Evolutionary conservation across 2,113 vertebrate species (phyloP).

Genomic region (Perognathus longimembris): DNA sequence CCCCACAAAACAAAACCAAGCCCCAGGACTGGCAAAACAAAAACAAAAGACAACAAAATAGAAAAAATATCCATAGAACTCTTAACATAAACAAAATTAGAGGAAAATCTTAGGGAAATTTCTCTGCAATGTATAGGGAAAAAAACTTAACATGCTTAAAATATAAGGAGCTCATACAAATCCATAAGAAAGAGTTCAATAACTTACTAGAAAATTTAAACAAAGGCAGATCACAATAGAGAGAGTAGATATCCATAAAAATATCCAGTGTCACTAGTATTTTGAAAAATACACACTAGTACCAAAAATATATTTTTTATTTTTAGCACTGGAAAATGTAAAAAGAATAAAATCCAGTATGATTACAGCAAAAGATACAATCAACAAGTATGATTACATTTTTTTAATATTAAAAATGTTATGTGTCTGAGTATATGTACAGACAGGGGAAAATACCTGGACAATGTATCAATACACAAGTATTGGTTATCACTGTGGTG

Average conservation of each 20-base stretch:
- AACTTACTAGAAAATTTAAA: neutral
- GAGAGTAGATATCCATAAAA: neutral
- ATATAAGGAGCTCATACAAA: slow-evolving; percentile 1
- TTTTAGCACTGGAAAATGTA: slow-evolving; percentile 12
- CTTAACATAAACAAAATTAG: neutral
- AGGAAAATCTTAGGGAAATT: neutral
- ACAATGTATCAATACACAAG: neutral
- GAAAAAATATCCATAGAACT: too few relatives aligned
- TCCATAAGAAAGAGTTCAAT: neutral
- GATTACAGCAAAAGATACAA: slow-evolving; percentile 8
- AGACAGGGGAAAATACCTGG: neutral
- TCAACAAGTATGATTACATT: neutral
- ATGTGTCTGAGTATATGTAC: neutral
- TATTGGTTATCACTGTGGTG: neutral
- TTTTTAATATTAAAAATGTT: slow-evolving; percentile 37
- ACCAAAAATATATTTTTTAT: neutral
- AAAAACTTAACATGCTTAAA: slow-evolving; percentile 23
- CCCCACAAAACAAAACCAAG: neutral
- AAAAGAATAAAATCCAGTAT: neutral
- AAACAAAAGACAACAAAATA: too few relatives aligned
- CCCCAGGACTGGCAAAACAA: too few relatives aligned
- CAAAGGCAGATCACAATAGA: neutral
- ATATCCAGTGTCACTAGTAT: neutral
- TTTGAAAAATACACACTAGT: slow-evolving; percentile 19
- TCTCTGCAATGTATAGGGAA: neutral